Base-by-base conservation (phyloP, 1,140 invertebrate species). In the Parasteatoda tepidariorum region DNA sequence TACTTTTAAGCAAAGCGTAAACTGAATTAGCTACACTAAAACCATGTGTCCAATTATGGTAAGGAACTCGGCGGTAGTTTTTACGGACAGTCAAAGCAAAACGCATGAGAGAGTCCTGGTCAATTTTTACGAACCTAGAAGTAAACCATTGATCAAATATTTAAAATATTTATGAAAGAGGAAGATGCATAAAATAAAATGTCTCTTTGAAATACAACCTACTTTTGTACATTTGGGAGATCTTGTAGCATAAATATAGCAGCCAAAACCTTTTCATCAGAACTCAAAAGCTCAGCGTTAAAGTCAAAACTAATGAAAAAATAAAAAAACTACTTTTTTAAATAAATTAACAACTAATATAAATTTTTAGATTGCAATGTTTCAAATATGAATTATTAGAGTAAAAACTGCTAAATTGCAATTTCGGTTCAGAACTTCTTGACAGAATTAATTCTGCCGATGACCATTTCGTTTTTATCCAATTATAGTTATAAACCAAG, bases 1-100 rank as follows among this genome's bases (percentile, higher is more conserved):
- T 88, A 67, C 89, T 90, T 87, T 94, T 94, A 28, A 96, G 90
- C 54, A 95, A 92, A 22, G 92, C 92, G 86, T 94, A 96, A 92
- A 95, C 94, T 13, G 93, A 92, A 88, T 96, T 94, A 2, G 94
- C 94, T 0, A 96, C 95, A 5, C 93, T 92, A 90, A 95, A 96
- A 0, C 94, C 95, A 87, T 96, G 95, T 22, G 92, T 92, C 93
- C 95, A 96, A 88, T 96, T 96, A 88, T 96, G 95, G 87, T 95
- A 95, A 0, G 93, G 93, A 0, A 96, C 94, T 33, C 92, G 90
- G 28, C 95, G 89, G 88, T 96, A 96, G 89, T 96, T 96, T 87
- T 95, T 96, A 86, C 92, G 91, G 0, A 96, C 94, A 0, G 95
- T 96, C 75, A 96, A 87, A 6, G 93, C 92, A 87, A 96, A 96